These are phyloP conservation scores for Parotia lawesii DNA, from an alignment of 2,113 vertebrate genomes.

Conservation along the genomic window DNA sequence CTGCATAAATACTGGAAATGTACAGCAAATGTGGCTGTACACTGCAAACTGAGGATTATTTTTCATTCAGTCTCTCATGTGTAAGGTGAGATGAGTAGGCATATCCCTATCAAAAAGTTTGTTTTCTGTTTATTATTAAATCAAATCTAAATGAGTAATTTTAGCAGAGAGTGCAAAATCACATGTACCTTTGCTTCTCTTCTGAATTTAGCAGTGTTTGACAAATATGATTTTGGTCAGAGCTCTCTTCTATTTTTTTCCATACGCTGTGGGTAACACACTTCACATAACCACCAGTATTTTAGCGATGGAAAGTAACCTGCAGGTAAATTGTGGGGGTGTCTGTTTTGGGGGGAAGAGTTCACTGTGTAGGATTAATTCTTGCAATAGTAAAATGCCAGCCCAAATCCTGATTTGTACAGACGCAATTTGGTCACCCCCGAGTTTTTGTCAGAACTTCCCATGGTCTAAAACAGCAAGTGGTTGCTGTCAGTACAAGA, in stretches of 20 bases:
- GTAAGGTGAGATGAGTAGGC: neutral
- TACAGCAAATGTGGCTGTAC: neutral
- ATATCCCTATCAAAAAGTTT: neutral
- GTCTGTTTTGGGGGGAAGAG: neutral
- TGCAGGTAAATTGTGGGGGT: neutral
- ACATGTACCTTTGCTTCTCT: neutral
- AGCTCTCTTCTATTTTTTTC: neutral
- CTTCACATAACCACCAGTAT: neutral
- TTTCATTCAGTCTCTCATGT: neutral
- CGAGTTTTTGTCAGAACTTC: neutral
- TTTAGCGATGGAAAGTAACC: neutral
- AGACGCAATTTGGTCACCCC: neutral
- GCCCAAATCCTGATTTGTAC: neutral
- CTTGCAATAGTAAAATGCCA: neutral
- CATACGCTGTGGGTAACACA: fast-evolving
- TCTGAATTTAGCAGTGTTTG: neutral
- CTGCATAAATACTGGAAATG: neutral
- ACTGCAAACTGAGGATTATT: neutral
- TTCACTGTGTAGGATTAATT: neutral
- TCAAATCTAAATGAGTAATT: neutral
- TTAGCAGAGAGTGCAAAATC: neutral
- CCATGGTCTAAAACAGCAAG: neutral
- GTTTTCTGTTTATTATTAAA: neutral
- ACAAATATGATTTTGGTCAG: neutral
- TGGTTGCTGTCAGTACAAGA: neutral